Percentiles rank a stretch among this genome's conserved stretches.
These are phyloP conservation scores for Zophobas morio DNA, from an alignment of 1,140 invertebrate species.

Conservation along the genomic window DNA sequence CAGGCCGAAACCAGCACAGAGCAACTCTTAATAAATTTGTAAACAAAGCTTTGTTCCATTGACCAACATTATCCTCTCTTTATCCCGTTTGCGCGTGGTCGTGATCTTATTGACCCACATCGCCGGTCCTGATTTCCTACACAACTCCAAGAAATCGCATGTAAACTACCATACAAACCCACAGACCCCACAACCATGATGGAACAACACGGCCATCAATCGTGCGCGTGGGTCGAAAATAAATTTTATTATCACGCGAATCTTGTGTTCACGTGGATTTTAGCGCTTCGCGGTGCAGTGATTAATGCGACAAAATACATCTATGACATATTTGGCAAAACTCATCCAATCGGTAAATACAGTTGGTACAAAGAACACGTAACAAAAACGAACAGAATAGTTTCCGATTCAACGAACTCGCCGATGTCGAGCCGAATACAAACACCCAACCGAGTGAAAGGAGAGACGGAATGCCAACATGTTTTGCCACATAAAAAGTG, in stretches of 20 bases:
- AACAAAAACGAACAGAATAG: conserved; percentile 48
- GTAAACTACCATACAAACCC: conserved; percentile 36
- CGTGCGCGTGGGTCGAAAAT: conserved; percentile 4
- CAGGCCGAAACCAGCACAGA: background rate
- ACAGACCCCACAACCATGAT: conserved; percentile 10
- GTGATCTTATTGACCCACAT: conserved; percentile 34
- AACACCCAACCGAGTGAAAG: conserved; percentile 47
- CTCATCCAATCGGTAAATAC: conserved; percentile 26
- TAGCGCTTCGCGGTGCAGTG: conserved; percentile 2
- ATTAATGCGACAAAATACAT: conserved; percentile 14
- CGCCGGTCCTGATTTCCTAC: conserved; percentile 21
- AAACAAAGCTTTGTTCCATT: conserved; percentile 15
- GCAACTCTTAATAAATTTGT: background rate
- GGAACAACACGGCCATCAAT: conserved; percentile 18
- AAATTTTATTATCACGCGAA: conserved; percentile 2
- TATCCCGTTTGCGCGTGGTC: conserved; percentile 29
- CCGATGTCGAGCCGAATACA: conserved; percentile 42
- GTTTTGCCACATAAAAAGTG: conserved; percentile 44
- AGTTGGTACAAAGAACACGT: conserved; percentile 32
- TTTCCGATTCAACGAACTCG: conserved; percentile 51
- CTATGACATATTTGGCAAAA: conserved; percentile 33
- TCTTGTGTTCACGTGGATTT: background rate
- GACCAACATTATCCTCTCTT: conserved; percentile 22
- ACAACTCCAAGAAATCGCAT: conserved; percentile 28
- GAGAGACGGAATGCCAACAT: conserved; percentile 48